Evolutionary conservation across 2,888 invertebrate genomes (phyloP), one percentile per base, ranked within the genome.

Genomic region (Polymixis lichenea): DNA sequence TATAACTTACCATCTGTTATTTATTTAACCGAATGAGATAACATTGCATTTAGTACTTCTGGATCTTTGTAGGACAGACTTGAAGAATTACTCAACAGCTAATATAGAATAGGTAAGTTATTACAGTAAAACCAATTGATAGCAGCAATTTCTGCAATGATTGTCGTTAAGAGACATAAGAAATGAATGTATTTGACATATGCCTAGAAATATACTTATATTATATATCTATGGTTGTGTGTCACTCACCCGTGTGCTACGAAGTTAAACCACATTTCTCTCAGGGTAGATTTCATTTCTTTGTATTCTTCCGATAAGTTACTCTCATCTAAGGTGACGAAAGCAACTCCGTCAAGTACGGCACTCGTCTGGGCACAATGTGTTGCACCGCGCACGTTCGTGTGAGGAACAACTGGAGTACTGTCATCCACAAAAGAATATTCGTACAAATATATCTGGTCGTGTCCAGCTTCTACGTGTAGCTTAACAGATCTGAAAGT

Each of bases 371-470:
- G 92, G 19, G 87, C 84, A 69, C 91, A 90, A 72, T 93, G 93
- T 11, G 62, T 55, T 2, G 93, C 91, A 5, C 92, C 93, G 8
- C 87, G 82, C 25, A 89, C 77, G 17, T 88, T 77, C 8, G 90
- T 90, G 13, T 90, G 64, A 9, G 89, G 89, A 43, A 92, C 82
- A 0, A 82, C 55, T 5, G 88, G 86, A 17, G 86, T 88, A 64
- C 89, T 77, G 0, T 89, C 83, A 66, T 92, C 90, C 11, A 87
- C 83, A 80, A 90, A 93, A 0, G 91, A 89, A 83, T 92, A 93
- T 74, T 92, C 89, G 76, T 92, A 93, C n/a, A 93, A 81, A 81
- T 90, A 93, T 72, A 93, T 87, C 61, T 88, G 79, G 60, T 92
- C 73, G 68, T 92, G 86, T 3, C 90, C 90, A 28, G 83, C 77